Conservation (phyloP, 2,113 vertebrate species). For the Phrynosoma blainvillii region DNA sequence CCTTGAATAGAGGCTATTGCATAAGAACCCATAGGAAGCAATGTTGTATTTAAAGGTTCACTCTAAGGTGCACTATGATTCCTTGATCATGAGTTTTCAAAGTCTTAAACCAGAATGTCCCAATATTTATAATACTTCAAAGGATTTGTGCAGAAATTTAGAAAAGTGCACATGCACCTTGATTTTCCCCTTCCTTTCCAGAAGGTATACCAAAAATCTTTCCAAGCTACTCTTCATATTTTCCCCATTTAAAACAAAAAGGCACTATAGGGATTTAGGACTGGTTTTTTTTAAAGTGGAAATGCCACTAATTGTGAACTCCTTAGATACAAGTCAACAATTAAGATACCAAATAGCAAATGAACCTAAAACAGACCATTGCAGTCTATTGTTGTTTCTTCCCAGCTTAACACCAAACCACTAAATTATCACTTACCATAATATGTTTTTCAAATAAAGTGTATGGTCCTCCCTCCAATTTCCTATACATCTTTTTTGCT, state of each 20-base stretch:
- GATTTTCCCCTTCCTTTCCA: not conserved
- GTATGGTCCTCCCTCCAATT: not conserved
- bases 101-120: not conserved
- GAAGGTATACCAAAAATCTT: not conserved
- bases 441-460: not conserved
- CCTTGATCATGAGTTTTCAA: slow-evolving; percentile 8
- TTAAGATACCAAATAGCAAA: not conserved
- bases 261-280: not conserved
- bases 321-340: not conserved
- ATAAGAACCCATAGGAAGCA: not conserved
- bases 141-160: not conserved
- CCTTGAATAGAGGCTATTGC: not conserved
- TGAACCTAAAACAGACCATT: too few species aligned
- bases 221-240: not conserved
- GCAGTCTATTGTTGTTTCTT: not conserved
- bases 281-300: not conserved
- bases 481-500: not conserved
- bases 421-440: not conserved
- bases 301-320: not conserved
- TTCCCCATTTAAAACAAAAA: not conserved
- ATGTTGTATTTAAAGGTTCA: not conserved
- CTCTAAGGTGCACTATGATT: not conserved
- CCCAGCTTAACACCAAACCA: not conserved
- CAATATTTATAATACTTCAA: slow-evolving; percentile 9
- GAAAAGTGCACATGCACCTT: not conserved